phyloP scores from a whole-genome alignment of 2,888 invertebrate species.

The Quadriops clusia region DNA sequence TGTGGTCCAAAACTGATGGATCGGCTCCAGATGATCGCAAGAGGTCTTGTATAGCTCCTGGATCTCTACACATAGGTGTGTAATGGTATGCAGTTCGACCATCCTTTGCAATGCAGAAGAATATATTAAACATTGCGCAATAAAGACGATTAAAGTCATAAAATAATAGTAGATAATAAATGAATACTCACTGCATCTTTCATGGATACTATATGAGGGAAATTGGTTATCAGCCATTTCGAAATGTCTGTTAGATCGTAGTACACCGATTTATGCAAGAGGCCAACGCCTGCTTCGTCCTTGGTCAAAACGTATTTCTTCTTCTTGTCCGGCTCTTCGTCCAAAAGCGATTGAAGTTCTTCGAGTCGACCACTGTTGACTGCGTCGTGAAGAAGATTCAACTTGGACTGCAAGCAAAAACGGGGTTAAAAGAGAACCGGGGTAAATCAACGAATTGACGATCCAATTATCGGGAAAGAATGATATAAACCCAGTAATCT shows the following conservation, averaged over 20 bases:
- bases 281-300: slow-evolving; percentile 57
- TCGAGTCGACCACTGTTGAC: slow-evolving; percentile 61
- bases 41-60: slow-evolving; percentile 46
- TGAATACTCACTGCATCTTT: slow-evolving; percentile 54
- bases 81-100: slow-evolving; percentile 58
- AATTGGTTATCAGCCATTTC: slow-evolving; percentile 56
- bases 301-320: slow-evolving; percentile 49
- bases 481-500: too few species aligned
- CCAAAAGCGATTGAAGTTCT: slow-evolving; percentile 47
- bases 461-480: too few species aligned
- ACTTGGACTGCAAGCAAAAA: slow-evolving; percentile 45
- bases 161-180: too few species aligned
- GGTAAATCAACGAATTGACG: too few species aligned
- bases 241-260: slow-evolving; percentile 61
- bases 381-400: slow-evolving; percentile 64
- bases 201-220: slow-evolving; percentile 51
- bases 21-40: slow-evolving; percentile 52
- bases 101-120: slow-evolving; percentile 38
- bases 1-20: slow-evolving; percentile 46
- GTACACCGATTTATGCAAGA: slow-evolving; percentile 72
- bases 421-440: too few species aligned
- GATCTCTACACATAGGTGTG: slow-evolving; percentile 48
- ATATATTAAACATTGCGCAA: too few species aligned
- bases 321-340: slow-evolving; percentile 34
- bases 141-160: not conserved